Base-by-base conservation (phyloP, 2,113 vertebrate species). In the Cyprinodon tularosa region DNA sequence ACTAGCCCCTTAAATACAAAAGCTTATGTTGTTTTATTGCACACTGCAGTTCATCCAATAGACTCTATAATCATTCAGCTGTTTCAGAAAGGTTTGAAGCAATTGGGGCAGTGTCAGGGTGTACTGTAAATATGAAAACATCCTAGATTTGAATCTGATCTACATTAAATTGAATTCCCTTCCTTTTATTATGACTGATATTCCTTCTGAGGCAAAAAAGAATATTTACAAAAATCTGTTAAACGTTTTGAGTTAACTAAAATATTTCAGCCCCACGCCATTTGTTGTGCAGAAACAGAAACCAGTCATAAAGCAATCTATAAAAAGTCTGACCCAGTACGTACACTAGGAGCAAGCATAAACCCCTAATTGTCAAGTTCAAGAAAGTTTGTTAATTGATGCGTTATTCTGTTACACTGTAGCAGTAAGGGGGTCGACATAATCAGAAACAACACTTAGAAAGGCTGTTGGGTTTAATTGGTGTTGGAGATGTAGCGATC, bases 1-100 rank as follows among this genome's bases (percentile, higher is more conserved):
- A 65, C 60, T 68, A 76, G 53, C 53, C 40, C 48, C 72, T 36
- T 37, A 48, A 48, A 60, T 12, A 64, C 42, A 44, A 62, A 67
- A 47, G 44, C 57, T 8, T 13, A 17, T 29, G 53, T 53, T 72
- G 17, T 17, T 64, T 57, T 38, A 40, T n/a, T 65, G 63, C 20
- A 3, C 40, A 22, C 42, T 11, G n/a, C 12, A 38, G 61, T 14
- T 38, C 36, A 38, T 38, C 20, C 3, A 65, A 22, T 22, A 64
- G 38, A 64, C 37, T 42, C 17, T 4, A 2, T 2, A 5, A 62
- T 11, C n/a, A 20, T 22, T n/a, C 40, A 42, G 39, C n/a, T 22
- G 63, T n/a, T 3, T 44, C 39, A 62, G 37, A 15, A 5, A 50
- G 15, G 48, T 53, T 53, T 53, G 2, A 4, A 53, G 50, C 50